Evolutionary conservation across 2,113 vertebrate species (phyloP).

Genomic region (Actenoides lindsayi): DNA sequence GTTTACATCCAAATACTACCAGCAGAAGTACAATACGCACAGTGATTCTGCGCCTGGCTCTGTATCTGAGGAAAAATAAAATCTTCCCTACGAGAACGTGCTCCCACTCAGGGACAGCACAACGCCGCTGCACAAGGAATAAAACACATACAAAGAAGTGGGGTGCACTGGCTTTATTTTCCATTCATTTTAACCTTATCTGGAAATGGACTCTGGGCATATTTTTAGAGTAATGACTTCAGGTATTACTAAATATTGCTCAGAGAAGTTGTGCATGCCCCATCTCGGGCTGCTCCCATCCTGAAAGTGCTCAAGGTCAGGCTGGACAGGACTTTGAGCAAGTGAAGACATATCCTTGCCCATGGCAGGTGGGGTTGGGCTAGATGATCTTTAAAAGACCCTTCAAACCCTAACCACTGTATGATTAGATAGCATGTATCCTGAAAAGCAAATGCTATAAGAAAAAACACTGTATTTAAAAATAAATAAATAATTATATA

Average conservation of each 20-base stretch:
- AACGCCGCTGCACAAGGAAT: rapidly evolving
- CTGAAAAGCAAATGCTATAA: neutral
- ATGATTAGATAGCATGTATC: neutral
- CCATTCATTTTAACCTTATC: neutral
- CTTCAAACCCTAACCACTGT: neutral
- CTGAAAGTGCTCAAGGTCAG: neutral
- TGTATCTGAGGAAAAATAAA: neutral
- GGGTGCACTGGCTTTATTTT: neutral
- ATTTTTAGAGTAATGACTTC: neutral
- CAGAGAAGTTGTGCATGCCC: neutral
- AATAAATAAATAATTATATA: neutral
- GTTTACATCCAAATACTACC: neutral
- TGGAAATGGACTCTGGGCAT: neutral
- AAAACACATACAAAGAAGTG: neutral
- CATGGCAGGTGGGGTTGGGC: neutral
- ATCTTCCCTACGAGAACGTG: rapidly evolving
- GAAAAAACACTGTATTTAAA: neutral
- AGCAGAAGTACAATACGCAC: neutral
- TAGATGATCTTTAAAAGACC: neutral
- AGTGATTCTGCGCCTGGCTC: neutral
- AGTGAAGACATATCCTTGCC: neutral
- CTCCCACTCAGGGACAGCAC: rapidly evolving
- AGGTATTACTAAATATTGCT: neutral
- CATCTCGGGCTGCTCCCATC: neutral
- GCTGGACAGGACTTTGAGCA: neutral